Evolutionary conservation across 1,140 invertebrate genomes (phyloP), one percentile per base, ranked within the genome.

Genomic region (Drosophila auraria): DNA sequence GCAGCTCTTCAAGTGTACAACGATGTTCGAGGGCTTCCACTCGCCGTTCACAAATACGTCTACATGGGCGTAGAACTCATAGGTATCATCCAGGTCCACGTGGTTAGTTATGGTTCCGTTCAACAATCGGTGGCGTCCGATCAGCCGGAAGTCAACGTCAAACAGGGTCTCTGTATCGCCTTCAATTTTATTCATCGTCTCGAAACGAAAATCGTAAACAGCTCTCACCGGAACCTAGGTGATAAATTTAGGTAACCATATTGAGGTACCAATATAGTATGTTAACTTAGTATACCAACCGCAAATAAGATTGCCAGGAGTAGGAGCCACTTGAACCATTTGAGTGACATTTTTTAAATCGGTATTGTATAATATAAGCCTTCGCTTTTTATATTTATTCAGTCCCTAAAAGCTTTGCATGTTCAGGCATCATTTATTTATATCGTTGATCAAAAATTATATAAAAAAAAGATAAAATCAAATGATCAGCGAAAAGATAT

Each of bases 21-120:
- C 15, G 1, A 56, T 14, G 14, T 14, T 8, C 5, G 20, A 6
- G 7, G 7, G 4, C 14, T 56, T 56, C 54, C 54, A 56, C 17
- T 56, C 36, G 23, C 54, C 54, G 8, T 56, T 56, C 0, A 23
- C 14, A n/a, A 38, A 11, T 23, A 0, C 0, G 12, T 20, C 20
- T 4, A 40, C 0, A 1, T 3, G 1, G 2, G 1, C 6, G 20
- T 0, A 0, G 0, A 40, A 0, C 0, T 40, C 33, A 15, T 15
- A 56, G 2, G 54, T 40, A 11, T 56, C 20, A 25, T 56, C 54
- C 5, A 56, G 6, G 36, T 56, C 54, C 33, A 40, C 33, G 20
- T 56, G 54, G 14, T 0, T 40, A 3, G 23, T 3, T 9, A 38
- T 11, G 9, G 54, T 40, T 20, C 54, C 33, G 14, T 56, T 56